Conservation (phyloP, 2,797 vertebrate species). For the Mycteria americana region DNA sequence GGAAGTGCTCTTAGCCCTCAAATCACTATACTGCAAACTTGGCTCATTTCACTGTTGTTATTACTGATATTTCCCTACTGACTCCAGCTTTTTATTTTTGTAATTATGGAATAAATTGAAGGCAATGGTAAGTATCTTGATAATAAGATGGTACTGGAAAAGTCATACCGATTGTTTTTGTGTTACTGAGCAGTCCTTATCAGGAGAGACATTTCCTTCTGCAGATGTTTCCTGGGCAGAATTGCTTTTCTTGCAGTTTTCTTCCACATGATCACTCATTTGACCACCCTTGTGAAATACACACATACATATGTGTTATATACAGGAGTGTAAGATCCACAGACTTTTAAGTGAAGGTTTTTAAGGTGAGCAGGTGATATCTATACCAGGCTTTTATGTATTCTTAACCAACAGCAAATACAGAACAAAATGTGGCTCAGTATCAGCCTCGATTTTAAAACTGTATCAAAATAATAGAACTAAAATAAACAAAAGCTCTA, state of each 20-base stretch:
- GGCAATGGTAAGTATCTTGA: background rate
- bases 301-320: background rate
- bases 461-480: background rate
- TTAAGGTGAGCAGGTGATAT: background rate
- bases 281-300: background rate
- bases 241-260: background rate
- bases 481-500: background rate
- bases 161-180: slow-evolving; percentile 69
- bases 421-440: background rate
- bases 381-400: background rate
- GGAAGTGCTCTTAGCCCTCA: background rate
- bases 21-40: background rate
- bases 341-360: background rate
- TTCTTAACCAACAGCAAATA: background rate
- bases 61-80: background rate
- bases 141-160: background rate
- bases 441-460: background rate
- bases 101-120: background rate
- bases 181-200: background rate
- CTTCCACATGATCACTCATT: slow-evolving; percentile 52
- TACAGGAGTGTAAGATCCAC: background rate
- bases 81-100: background rate
- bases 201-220: background rate
- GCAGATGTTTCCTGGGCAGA: background rate
- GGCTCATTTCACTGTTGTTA: background rate